Evolutionary conservation across 2,888 invertebrate genomes (phyloP), one percentile per base, ranked within the genome.

Genomic region (Liodrosophila aerea): DNA sequence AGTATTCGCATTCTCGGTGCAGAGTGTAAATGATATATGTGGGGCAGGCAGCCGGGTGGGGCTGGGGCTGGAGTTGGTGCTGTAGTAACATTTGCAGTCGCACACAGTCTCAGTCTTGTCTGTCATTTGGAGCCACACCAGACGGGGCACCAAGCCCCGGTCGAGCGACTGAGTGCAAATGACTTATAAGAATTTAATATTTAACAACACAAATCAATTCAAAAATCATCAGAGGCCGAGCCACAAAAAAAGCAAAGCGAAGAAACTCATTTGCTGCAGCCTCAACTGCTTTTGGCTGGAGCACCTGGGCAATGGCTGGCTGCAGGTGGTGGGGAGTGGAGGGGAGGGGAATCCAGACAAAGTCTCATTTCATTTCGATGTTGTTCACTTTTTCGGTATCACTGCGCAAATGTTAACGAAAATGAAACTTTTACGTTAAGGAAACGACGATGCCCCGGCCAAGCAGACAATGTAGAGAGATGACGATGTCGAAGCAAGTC

Each of bases 131-230:
- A 72, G 66, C 66, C 70, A 64, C 41, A 22, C 36, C 9, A 5
- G 13, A 13, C 22, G 12, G 34, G 7, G 15, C 47, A 36, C 36
- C 50, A 44, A 29, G 43, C 15, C 7, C 31, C 36, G 44, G 11
- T 50, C 49, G 18, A 8, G 40, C 34, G 45, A 30, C 67, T 73
- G 76, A 81, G 86, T 86, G 86, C 86, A 86, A 86, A 86, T 86
- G 86, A 86, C 85, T 87, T 86, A 87, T 87, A 86, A 83, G 86
- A 86, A 87, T 86, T 86, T 86, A 86, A 86, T 86, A 86, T 86
- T 86, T 87, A 87, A 86, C 87, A 86, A 86, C 85, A 85, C 81
- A 87, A 86, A 86, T 86, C 86, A 86, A 86, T 86, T 86, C 85
- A 83, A 76, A 87, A 86, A 87, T 85, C 83, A 85, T 80, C 81